A percentile compares a stretch with the other conserved stretches of the same genome.
phyloP scores from a whole-genome alignment of 2,888 invertebrate species.

The Drosophila nr. fundita region DNA sequence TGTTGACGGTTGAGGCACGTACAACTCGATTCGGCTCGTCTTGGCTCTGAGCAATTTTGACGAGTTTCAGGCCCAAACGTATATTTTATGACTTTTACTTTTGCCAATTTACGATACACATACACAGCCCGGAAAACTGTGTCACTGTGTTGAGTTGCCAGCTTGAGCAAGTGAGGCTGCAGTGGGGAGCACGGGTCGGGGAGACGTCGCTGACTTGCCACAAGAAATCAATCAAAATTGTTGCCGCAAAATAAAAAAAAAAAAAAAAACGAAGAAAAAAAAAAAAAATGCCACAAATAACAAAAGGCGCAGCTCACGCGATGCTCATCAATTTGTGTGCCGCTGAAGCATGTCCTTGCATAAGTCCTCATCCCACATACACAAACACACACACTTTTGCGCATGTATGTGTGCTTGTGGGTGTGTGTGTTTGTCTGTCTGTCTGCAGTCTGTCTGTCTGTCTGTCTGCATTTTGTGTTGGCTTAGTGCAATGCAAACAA shows the following conservation, averaged over 20 bases:
- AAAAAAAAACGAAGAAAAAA: constrained; percentile 9
- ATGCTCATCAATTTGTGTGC: constrained; percentile 78
- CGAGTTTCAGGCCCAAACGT: constrained; percentile 38
- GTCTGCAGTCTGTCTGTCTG: constrained; percentile 35
- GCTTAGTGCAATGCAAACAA: constrained; percentile 78
- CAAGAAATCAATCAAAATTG: constrained; percentile 80
- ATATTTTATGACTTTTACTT: constrained; percentile 73
- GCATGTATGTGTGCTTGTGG: constrained; percentile 19
- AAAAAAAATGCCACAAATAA: constrained; percentile 44
- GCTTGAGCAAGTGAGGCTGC: constrained; percentile 3
- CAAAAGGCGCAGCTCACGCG: constrained; percentile 72
- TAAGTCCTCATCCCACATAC: constrained; percentile 40
- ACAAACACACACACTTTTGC: constrained; percentile 9
- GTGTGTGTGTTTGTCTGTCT: constrained; percentile 20
- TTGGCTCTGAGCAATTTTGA: constrained; percentile 30
- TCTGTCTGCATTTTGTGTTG: constrained; percentile 66
- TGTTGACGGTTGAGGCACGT: constrained; percentile 59
- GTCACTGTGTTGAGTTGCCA: constrained; percentile 49
- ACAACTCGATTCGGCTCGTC: constrained; percentile 19
- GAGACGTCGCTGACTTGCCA: constrained; percentile 71
- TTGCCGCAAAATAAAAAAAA: constrained; percentile 52
- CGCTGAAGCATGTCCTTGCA: constrained; percentile 60
- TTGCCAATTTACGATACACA: constrained; percentile 64
- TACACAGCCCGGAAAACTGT: constrained; percentile 43
- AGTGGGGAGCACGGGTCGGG: background rate